Evolutionary conservation across 2,888 invertebrate genomes (phyloP).

Genomic region (Bembecia ichneumoniformis): DNA sequence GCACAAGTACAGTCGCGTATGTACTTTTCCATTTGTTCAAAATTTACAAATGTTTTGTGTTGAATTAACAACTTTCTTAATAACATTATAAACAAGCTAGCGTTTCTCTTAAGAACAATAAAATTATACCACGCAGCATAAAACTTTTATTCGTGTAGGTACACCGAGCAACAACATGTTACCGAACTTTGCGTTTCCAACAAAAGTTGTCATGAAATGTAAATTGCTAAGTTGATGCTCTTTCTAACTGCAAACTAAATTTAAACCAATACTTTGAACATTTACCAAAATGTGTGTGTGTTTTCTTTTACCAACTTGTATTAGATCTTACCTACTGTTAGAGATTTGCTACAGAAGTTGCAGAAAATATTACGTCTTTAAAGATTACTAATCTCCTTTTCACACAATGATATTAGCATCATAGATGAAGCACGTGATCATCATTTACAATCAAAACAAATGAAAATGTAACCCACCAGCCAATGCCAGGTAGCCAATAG

Average conservation of each 20-base stretch:
- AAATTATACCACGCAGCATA: background rate
- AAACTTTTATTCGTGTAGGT: background rate
- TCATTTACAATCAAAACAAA: no score
- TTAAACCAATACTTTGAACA: no score
- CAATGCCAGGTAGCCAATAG: no score
- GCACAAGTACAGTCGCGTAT: background rate
- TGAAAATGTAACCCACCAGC: no score
- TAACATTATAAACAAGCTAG: conserved; percentile 1
- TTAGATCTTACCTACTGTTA: no score
- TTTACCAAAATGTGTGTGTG: no score
- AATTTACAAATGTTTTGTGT: background rate
- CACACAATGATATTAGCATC: no score
- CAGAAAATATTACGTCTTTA: no score
- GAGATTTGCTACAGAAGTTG: no score
- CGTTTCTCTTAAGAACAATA: background rate
- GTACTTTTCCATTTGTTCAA: background rate
- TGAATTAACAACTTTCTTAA: background rate
- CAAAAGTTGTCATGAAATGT: background rate
- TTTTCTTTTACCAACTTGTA: no score
- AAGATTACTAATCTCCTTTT: no score
- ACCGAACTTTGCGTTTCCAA: background rate
- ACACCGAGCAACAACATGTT: background rate
- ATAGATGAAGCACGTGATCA: no score
- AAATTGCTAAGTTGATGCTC: background rate
- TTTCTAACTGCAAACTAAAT: background rate